These are phyloP conservation scores for Mus spicilegus DNA, from an alignment of 2,113 vertebrate genomes.

Conservation along the genomic window DNA sequence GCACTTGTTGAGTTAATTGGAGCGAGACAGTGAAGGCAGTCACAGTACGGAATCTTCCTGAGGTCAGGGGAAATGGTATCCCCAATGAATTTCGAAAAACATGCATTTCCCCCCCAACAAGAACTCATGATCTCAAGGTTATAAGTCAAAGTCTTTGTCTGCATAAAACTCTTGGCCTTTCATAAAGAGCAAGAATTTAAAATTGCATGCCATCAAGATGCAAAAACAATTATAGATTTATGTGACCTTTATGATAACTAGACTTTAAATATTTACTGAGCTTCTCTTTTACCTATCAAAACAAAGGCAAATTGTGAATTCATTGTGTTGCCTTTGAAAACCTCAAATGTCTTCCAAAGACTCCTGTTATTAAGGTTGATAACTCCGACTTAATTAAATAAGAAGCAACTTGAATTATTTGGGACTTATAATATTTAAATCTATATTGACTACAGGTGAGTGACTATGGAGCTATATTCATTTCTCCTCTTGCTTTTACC, in stretches of 20 bases:
- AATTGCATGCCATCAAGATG: slow-evolving; percentile 39
- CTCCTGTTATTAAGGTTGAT: background rate
- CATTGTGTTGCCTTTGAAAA: background rate
- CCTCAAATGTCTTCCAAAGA: background rate
- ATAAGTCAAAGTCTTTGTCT: slow-evolving; percentile 44
- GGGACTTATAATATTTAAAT: slow-evolving; percentile 28
- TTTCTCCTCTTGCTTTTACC: background rate
- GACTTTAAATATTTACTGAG: slow-evolving; percentile 70
- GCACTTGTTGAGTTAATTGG: slow-evolving; percentile 25
- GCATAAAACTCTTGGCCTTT: slow-evolving; percentile 43
- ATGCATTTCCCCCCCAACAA: background rate
- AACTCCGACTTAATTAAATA: background rate
- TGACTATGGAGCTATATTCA: background rate
- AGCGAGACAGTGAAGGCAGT: background rate
- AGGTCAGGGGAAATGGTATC: background rate
- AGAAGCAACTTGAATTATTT: slow-evolving; percentile 37
- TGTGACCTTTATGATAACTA: slow-evolving; percentile 61
- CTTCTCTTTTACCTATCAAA: slow-evolving; percentile 30
- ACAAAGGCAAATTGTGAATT: background rate
- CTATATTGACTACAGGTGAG: background rate
- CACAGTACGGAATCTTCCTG: background rate
- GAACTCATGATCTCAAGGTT: slow-evolving; percentile 24
- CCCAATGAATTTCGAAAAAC: slow-evolving; percentile 23
- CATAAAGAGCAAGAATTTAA: slow-evolving; percentile 43
- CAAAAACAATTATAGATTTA: slow-evolving; percentile 56